These are phyloP conservation scores for Papilio protenor DNA, from an alignment of 2,888 invertebrate species.

Conservation along the genomic window DNA sequence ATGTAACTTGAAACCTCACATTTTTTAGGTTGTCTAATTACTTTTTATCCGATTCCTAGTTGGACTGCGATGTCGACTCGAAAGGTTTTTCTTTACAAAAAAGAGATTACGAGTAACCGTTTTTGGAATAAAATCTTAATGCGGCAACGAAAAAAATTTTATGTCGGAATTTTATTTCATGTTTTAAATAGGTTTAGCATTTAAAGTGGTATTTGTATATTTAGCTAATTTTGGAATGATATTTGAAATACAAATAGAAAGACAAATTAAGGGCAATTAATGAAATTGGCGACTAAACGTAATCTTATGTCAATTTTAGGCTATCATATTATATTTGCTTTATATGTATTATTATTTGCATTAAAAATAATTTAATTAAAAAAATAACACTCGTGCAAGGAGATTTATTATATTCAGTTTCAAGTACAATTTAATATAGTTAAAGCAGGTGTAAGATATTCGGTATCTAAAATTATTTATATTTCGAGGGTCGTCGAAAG, in stretches of 20 bases:
- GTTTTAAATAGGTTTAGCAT: neutral
- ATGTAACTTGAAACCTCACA: neutral
- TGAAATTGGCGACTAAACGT: too few species aligned
- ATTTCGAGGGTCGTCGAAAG: constrained; percentile 10
- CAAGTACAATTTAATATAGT: neutral
- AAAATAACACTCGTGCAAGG: neutral
- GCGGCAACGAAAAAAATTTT: neutral
- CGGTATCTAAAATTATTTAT: constrained; percentile 7
- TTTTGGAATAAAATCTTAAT: constrained; percentile 3
- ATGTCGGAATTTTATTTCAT: neutral
- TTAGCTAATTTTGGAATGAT: neutral
- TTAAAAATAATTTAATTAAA: too few species aligned
- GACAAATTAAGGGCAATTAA: neutral
- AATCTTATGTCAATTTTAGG: too few species aligned
- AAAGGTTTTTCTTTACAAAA: neutral
- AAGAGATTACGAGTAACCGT: neutral
- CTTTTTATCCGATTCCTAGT: constrained; percentile 13
- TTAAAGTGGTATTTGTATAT: neutral
- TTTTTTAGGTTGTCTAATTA: constrained; percentile 30
- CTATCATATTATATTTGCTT: too few species aligned
- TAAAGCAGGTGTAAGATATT: constrained; percentile 7
- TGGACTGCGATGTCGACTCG: constrained; percentile 15
- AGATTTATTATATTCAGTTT: neutral
- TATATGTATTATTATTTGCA: too few species aligned
- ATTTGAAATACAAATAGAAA: neutral